Base-by-base conservation (phyloP, 2,113 vertebrate species). In the Cavia aperea region DNA sequence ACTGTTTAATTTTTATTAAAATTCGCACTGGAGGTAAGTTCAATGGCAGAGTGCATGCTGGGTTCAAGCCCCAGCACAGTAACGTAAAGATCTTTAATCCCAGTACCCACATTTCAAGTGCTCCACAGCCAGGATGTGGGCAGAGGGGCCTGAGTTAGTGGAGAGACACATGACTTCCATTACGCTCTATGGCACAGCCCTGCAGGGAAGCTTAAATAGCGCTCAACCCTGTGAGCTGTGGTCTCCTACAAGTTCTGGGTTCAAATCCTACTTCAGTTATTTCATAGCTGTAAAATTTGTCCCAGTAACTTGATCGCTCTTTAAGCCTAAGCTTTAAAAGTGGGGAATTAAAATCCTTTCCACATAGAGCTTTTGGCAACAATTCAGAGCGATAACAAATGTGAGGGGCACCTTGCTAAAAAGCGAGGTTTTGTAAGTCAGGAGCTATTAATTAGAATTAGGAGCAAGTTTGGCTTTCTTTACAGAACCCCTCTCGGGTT, bases 271-370 rank as follows among this genome's bases (percentile, higher is more conserved):
- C 36, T 65, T 31, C 21, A 14, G 46, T 12, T 83, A 21, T 46
- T 63, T 39, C 18, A 51, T 8, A 86, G 68, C 75, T 68, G 4
- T 66, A 51, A 85, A 93, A 23, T 65, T 7, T 66, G 77, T 62
- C 39, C 68, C 87, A 65, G 86, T 78, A 72, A 75, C 81, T 65
- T 81, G 81, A 94, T 15, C 29, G 91, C 49, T 92, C 81, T 89
- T 65, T 91, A 84, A 93, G 82, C 56, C 36, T 93, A 43, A 54
- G 75, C 24, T 92, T 92, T 73, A 56, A 56, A 81, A n/a, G 51
- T 56, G 26, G 68, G 68, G 49, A 81, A 86, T 58, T 73, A 62
- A 12, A 88, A 68, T 5, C 31, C 39, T 31, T 66, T 60, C 7
- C 8, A 26, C 58, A 36, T 0, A 46, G 72, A 77, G 70, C 33